Evolutionary conservation across 2,797 vertebrate species (phyloP), one percentile per base, ranked within the genome.

Genomic region (Macropodus opercularis): DNA sequence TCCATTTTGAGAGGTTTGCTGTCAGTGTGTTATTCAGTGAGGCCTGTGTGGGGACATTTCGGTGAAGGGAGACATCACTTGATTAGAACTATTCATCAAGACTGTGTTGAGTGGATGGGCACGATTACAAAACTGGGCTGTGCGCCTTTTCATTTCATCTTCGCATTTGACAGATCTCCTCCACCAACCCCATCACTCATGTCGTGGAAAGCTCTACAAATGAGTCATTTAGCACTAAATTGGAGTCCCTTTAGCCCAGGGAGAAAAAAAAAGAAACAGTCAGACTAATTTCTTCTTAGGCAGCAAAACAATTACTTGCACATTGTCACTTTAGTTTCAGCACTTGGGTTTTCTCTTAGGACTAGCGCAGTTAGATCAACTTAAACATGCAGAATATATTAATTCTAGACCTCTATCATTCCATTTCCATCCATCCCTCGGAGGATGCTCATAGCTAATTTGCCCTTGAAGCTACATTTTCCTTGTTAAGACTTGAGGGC

Each of bases 41-140:
- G 66, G 80, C 79, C 80, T 83, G 68, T 72, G 76, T 70, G 73
- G 79, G 80, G 76, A 81, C 23, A 36, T 86, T 83, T 80, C 72
- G 71, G 71, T 50, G 73, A 66, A 75, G 80, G 77, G 81, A 74
- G 79, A 73, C 61, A 77, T 85, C 74, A 72, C 83, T 88, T 91
- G 86, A 92, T 92, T 90, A 87, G 78, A 80, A 74, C 79, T 85
- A 90, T 91, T 91, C 87, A 89, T 91, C 90, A 90, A 72, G 77
- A 83, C 66, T 60, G 67, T 58, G 61, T 65, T 35, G 67, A 85
- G 75, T 75, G 66, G 57, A 81, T 68, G 44, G 74, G 52, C 58
- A 43, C 67, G 81, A 83, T 83, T 84, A 79, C 71, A 57, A 60
- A 85, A 82, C 72, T 63, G 64, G 68, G 66, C 76, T 67, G 58